Evolutionary conservation across 2,113 vertebrate species (phyloP), one percentile per base, ranked within the genome.

Genomic region (Misgurnus mizolepis): DNA sequence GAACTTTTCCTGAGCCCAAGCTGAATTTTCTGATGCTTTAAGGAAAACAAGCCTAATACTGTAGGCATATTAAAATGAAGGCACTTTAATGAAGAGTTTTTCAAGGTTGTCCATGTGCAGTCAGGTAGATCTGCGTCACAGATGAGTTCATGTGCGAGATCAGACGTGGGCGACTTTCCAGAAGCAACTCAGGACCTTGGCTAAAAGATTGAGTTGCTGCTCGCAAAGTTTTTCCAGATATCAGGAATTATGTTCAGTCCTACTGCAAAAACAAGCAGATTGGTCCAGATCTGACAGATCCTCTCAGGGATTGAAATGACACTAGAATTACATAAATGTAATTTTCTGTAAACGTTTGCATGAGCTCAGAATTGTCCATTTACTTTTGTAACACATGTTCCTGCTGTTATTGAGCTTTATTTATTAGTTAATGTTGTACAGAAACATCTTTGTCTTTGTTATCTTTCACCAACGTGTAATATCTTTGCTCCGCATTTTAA

Each of bases 121-220:
- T 80, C 71, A 7, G 39, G 50, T 45, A 69, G 41, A 50, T 34
- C 39, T 70, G 68, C 40, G 39, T 79, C 62, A 76, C 50, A 70
- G 40, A 78, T 73, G 56, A 41, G 64, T 61, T 17, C 62, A 72
- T 15, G 68, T 80, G 22, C 65, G 62, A 72, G 69, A 43, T 64
- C 53, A 82, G 73, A 79, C 62, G 39, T 68, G 34, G 56, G 15
- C 66, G 27, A n/a, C 5, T 60, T 67, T 69, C 58, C 47, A 67
- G 34, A 47, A 45, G 65, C 50, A 76, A 60, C 9, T n/a, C 27
- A 61, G 66, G 71, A 85, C 86, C 86, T 87, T 87, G 85, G 68
- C 79, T 76, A 34, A 78, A 80, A 70, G 78, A 76, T 83, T 71
- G 70, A 80, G 76, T 84, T 83, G 64, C 80, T 67, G 14, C 81